These are phyloP conservation scores for Cinclus cinclus DNA, from an alignment of 2,113 vertebrate genomes.

Conservation along the genomic window DNA sequence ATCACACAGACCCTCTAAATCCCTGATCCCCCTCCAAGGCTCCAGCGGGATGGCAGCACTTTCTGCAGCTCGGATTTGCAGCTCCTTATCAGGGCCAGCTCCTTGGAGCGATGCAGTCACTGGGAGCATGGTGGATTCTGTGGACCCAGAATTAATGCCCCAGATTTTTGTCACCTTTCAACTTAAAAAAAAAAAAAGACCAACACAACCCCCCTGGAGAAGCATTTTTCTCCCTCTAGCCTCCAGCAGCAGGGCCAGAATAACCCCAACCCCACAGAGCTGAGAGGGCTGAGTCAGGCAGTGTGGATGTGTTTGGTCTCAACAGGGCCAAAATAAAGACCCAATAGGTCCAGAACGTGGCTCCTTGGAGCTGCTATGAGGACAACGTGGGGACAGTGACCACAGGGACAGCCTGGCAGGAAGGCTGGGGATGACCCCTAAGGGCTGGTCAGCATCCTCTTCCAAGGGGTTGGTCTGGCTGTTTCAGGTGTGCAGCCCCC, in stretches of 20 bases:
- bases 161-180: neutral
- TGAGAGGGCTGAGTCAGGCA: neutral
- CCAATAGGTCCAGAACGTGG: accelerated
- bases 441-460: neutral
- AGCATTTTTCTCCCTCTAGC: neutral
- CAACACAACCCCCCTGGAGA: neutral
- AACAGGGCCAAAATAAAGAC: neutral
- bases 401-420: no score
- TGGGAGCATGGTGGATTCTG: neutral
- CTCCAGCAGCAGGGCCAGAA: neutral
- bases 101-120: neutral
- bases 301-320: neutral
- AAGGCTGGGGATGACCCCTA: neutral
- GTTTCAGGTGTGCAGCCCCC: accelerated
- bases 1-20: neutral
- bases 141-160: neutral
- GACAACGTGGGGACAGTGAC: neutral
- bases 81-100: neutral
- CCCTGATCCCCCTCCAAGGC: neutral
- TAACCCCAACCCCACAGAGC: accelerated
- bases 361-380: neutral
- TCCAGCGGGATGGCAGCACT: neutral
- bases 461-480: neutral
- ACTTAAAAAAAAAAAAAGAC: neutral
- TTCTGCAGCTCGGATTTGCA: neutral